Evolutionary conservation across 2,888 invertebrate species (phyloP).

Genomic region (Tubiluchus corallicola): DNA sequence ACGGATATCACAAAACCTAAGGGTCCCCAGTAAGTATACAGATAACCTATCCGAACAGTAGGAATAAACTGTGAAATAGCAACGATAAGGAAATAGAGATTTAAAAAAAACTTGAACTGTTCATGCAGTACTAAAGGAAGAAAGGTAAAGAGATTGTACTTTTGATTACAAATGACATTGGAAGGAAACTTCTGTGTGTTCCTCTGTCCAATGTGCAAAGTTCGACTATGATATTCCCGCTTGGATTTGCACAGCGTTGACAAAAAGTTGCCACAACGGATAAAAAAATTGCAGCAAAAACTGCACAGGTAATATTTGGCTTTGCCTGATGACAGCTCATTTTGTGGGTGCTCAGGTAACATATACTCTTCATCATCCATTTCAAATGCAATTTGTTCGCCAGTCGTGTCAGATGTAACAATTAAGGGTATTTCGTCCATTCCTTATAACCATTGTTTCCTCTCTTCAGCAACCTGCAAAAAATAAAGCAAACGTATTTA

Average conservation of each 20-base stretch:
- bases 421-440: too few species aligned
- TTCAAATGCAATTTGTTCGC: too few species aligned
- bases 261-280: constrained; percentile 10
- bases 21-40: constrained; percentile 99
- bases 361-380: too few species aligned
- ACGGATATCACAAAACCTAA: constrained; percentile 87
- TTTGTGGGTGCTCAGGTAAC: too few species aligned
- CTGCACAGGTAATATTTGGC: too few species aligned
- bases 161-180: constrained; percentile 92
- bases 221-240: constrained; percentile 25
- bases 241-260: constrained; percentile 20
- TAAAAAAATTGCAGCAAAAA: too few species aligned
- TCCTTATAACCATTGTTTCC: too few species aligned
- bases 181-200: constrained; percentile 66
- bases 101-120: constrained; percentile 96
- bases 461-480: too few species aligned
- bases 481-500: too few species aligned
- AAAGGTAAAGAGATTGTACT: constrained; percentile 58
- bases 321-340: too few species aligned
- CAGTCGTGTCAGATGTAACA: too few species aligned
- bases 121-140: constrained; percentile 57
- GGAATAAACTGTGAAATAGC: constrained; percentile 95
- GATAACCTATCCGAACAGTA: constrained; percentile 81
- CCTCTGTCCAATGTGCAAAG: constrained; percentile 32
- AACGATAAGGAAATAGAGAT: constrained; percentile 94